These are phyloP conservation scores for Drosophila ficusphila DNA, from an alignment of 1,140 invertebrate genomes.

Conservation along the genomic window DNA sequence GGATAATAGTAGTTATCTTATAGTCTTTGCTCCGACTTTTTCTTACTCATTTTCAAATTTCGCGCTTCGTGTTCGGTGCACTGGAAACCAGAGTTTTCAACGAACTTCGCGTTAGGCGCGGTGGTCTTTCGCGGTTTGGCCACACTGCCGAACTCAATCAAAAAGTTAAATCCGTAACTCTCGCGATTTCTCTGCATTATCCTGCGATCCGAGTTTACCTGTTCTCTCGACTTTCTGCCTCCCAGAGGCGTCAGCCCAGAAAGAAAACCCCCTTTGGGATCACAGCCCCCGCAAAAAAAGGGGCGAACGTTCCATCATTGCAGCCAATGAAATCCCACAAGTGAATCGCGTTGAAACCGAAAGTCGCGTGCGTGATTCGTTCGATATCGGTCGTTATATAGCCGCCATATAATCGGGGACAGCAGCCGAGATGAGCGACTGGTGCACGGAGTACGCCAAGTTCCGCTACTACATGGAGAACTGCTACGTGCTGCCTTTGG, in stretches of 20 bases:
- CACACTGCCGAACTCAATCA: conserved; percentile 10
- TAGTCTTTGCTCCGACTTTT: no score
- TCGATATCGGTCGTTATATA: conserved; percentile 15
- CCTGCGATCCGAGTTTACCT: neutral
- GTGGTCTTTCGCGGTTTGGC: neutral
- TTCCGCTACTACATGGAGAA: conserved; percentile 73
- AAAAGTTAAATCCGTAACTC: conserved; percentile 12
- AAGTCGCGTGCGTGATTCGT: conserved; percentile 19
- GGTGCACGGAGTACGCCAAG: conserved; percentile 9
- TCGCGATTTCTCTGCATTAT: neutral
- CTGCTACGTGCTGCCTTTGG: conserved; percentile 69
- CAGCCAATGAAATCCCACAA: conserved; percentile 35
- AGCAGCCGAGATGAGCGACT: conserved; percentile 28
- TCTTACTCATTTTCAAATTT: no score
- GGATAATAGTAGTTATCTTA: no score
- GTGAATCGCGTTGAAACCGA: conserved; percentile 12
- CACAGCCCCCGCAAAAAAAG: neutral
- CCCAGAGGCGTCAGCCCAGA: neutral
- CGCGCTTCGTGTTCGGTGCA: no score
- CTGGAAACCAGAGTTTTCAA: conserved; percentile 2
- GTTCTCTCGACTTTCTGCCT: neutral
- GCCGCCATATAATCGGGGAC: conserved; percentile 19
- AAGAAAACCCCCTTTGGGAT: no score
- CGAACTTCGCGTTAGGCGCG: conserved; percentile 1
- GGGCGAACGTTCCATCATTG: no score